A percentile compares a stretch with the other conserved stretches of the same genome.
Conservation (phyloP, 1,140 invertebrate species). For the Psix sp. region DNA sequence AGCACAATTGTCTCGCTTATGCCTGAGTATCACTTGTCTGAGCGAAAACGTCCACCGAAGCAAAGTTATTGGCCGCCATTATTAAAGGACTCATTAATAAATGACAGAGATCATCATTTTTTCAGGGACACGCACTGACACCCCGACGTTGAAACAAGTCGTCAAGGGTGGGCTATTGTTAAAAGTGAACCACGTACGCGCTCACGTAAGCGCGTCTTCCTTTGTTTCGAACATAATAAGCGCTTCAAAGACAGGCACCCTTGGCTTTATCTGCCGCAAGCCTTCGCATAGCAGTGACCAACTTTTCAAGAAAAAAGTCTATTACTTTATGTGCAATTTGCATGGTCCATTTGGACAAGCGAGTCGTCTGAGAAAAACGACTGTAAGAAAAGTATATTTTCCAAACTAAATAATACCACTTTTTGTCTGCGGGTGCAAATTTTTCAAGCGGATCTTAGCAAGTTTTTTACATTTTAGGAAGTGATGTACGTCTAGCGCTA, state of each 20-base stretch:
- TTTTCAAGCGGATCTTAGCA: too few relatives aligned
- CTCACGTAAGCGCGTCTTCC: slow-evolving; percentile 36
- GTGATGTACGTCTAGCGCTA: too few relatives aligned
- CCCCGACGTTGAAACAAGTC: slow-evolving; percentile 30
- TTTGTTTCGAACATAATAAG: slow-evolving; percentile 54
- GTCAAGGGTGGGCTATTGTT: slow-evolving; percentile 46
- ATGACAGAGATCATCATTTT: slow-evolving; percentile 34
- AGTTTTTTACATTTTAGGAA: background rate
- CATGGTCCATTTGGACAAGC: slow-evolving; percentile 12
- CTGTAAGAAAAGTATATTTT: too few relatives aligned
- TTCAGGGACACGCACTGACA: slow-evolving; percentile 34
- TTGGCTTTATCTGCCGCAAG: slow-evolving; percentile 45
- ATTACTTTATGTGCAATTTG: slow-evolving; percentile 20
- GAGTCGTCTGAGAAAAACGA: slow-evolving; percentile 1
- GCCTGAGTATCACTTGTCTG: too few relatives aligned
- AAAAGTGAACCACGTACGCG: slow-evolving; percentile 31
- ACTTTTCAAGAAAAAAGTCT: slow-evolving; percentile 35
- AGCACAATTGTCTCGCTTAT: too few relatives aligned
- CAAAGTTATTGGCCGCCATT: too few relatives aligned
- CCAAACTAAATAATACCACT: too few relatives aligned
- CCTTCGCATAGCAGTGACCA: slow-evolving; percentile 33
- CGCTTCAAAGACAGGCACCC: slow-evolving; percentile 49
- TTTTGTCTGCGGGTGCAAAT: too few relatives aligned
- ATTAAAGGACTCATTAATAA: slow-evolving; percentile 13
- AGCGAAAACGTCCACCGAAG: too few relatives aligned